phyloP scores from a whole-genome alignment of 2,797 vertebrate species.

The Halcyon leucocephala region DNA sequence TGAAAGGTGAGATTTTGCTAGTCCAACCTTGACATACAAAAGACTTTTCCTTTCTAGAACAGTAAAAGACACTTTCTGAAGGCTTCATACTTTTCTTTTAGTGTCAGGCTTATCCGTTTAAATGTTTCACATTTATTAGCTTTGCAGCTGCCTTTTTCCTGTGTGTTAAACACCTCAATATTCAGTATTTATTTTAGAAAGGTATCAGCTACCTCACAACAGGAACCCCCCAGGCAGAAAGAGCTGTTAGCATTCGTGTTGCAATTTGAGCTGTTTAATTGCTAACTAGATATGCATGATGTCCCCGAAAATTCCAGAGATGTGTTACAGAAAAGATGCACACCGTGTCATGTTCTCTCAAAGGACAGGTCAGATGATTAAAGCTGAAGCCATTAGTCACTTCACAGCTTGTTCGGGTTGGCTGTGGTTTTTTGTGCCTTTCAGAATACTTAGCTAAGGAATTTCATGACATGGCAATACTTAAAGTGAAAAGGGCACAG shows the following conservation, averaged over 20 bases:
- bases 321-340: background rate
- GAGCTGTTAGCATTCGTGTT: background rate
- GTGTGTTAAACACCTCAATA: background rate
- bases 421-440: constrained; percentile 14
- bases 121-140: background rate
- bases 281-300: background rate
- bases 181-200: background rate
- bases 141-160: background rate
- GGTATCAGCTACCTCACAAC: background rate
- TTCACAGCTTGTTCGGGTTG: constrained; percentile 23
- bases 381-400: constrained; percentile 5
- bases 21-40: background rate
- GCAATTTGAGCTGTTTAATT: background rate
- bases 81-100: background rate
- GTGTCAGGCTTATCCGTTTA: background rate
- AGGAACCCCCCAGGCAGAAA: background rate
- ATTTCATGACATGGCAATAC: constrained; percentile 33
- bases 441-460: constrained; percentile 14
- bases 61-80: background rate
- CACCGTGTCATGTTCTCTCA: background rate
- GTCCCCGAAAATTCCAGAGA: background rate
- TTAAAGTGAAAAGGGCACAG: constrained; percentile 36
- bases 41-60: background rate
- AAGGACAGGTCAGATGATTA: background rate
- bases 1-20: background rate